Percentiles rank a stretch among this genome's conserved stretches.
These are phyloP conservation scores for Hydriomena furcata DNA, from an alignment of 2,888 invertebrate genomes.

Conservation along the genomic window DNA sequence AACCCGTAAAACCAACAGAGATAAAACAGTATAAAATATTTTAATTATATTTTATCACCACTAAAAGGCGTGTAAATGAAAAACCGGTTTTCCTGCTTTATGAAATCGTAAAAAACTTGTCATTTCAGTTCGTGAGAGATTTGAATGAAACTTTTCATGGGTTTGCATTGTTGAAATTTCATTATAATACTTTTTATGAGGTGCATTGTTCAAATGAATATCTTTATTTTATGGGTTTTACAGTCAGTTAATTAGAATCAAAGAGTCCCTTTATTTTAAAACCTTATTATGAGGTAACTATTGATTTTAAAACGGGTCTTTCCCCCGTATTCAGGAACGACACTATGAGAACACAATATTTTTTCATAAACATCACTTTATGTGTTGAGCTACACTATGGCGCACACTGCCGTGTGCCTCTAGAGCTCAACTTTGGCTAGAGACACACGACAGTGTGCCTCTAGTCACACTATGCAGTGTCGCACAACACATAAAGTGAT, in stretches of 20 bases:
- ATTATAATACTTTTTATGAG: conserved; percentile 48
- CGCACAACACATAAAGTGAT: no score
- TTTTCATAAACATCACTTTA: no score
- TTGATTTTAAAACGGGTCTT: no score
- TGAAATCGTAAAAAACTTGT: conserved; percentile 82
- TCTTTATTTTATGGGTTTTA: conserved; percentile 23
- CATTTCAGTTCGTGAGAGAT: conserved; percentile 43
- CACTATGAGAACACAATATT: no score
- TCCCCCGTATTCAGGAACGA: no score
- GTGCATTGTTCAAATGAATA: conserved; percentile 22
- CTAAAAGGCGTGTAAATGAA: conserved; percentile 82
- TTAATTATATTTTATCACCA: conserved; percentile 83
- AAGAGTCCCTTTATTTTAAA: not conserved
- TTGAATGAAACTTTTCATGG: conserved; percentile 64
- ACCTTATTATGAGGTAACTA: not conserved
- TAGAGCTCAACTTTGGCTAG: no score
- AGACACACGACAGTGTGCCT: no score
- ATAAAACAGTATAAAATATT: conserved; percentile 79
- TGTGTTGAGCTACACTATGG: no score
- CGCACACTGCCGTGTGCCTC: no score
- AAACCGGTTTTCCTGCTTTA: conserved; percentile 78
- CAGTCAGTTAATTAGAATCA: conserved; percentile 24
- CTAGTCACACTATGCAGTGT: no score
- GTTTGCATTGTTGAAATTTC: conserved; percentile 73
- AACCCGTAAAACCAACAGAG: conserved; percentile 70